Evolutionary conservation across 2,113 vertebrate species (phyloP), one percentile per base, ranked within the genome.

Genomic region (Odocoileus hemionus): DNA sequence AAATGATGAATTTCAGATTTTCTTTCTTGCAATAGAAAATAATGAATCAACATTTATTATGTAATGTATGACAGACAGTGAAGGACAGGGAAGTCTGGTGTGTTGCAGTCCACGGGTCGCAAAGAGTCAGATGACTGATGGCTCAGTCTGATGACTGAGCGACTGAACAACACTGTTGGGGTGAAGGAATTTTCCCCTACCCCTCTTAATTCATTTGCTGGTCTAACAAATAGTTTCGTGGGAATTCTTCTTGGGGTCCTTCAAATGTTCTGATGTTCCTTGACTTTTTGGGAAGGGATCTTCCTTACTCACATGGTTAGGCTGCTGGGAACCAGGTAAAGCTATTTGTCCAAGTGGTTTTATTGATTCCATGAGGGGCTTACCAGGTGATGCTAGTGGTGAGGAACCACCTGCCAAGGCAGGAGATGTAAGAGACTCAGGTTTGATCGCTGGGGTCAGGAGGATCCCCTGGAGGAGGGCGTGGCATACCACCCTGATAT

Each of bases 361-460:
- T 55, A 83, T 3, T 83, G 33, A 54, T 15, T 83, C 80, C 52
- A 76, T 7, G 39, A 76, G 39, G 12, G 12, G 36, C 39, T 76
- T 39, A 74, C 10, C 36, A 39, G n/a, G 67, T 25, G n/a, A 39
- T 21, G 19, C n/a, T 23, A 6, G 67, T 43, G 36, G 36, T 76
- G 7, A 26, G 23, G 70, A 76, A 15, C 70, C 23, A 15, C 39
- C 23, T 15, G 11, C 23, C 70, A 25, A 4, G 2, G 23, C 23
- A 43, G 70, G 23, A 43, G 23, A 26, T 26, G 23, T 43, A 43
- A 25, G 70, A 26, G 39, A 76, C 70, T 26, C 70, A 39, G 23
- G 70, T 43, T 26, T 43, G 39, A 15, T 43, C 1, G 0, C 70
- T 15, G 23, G 19, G 19, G n/a, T 74, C 10, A 3, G 36, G 6